Evolutionary conservation across 2,888 invertebrate genomes (phyloP), one percentile per base, ranked within the genome.

Genomic region (Phengaris alcon): DNA sequence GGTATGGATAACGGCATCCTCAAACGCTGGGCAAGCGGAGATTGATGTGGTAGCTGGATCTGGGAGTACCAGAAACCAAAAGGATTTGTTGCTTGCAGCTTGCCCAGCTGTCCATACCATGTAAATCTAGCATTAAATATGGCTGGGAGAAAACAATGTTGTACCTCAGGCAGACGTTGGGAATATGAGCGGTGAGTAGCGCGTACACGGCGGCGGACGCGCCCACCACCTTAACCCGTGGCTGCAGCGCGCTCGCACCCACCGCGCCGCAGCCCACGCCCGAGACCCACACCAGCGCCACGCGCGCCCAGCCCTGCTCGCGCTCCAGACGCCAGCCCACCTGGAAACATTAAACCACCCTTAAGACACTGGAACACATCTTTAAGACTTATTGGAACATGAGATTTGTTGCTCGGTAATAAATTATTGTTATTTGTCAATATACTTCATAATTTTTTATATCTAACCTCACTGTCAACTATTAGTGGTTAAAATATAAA

Each of bases 151-250:
- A 35, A 35, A 35, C 4, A 3, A 35, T 35, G n/a, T 70, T 15
- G 22, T 4, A 92, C 93, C 90, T 88, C 4, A 97, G 92, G 84
- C 96, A 93, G 79, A 98, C 95, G 89, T 98, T 97, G 74, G 98
- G 96, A 76, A 98, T 92, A 87, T 98, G 97, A 78, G 98, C 97
- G 74, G 97, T 96, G 78, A 98, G 94, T 79, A 98, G 91, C 46
- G 97, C 97, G 88, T 98, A 98, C 75, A 98, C 97, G 8, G 98
- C 98, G 1, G 97, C 98, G 0, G 98, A 98, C 57, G 98, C 97
- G 35, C 98, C 98, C 73, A 97, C 96, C 81, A 98, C 95, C 82
- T 95, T 95, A 77, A 97, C 95, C 77, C 93, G 92, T 48, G 97
- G 96, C 86, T 97, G 96, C 83, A 97, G 93, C 76, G 96, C 95